Percentiles rank a stretch among this genome's conserved stretches.
Evolutionary conservation across 2,888 invertebrate genomes (phyloP).

Genomic region (Scaptomyza polygonia): DNA sequence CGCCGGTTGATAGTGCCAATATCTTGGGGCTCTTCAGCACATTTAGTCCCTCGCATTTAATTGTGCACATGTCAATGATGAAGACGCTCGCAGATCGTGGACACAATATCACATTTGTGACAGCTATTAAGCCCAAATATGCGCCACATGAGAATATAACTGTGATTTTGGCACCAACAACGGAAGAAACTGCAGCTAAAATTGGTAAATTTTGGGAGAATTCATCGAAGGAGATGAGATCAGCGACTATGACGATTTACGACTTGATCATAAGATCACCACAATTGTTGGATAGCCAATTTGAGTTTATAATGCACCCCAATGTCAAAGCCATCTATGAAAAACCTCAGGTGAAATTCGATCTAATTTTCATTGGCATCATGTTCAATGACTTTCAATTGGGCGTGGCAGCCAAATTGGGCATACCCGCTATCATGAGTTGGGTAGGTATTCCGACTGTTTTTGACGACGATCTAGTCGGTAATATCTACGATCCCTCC

Average conservation of each 20-base stretch:
- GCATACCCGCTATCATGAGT: slow-evolving; percentile 76
- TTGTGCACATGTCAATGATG: slow-evolving; percentile 76
- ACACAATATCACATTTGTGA: slow-evolving; percentile 79
- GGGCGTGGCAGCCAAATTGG: slow-evolving; percentile 81
- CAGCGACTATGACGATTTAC: slow-evolving; percentile 2
- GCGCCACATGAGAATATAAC: slow-evolving; percentile 65
- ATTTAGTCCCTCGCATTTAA: slow-evolving; percentile 77
- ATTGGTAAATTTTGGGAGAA: slow-evolving; percentile 21
- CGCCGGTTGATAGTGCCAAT: slow-evolving; percentile 50
- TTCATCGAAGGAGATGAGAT: slow-evolving; percentile 35
- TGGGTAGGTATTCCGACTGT: slow-evolving; percentile 66
- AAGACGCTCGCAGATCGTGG: slow-evolving; percentile 74
- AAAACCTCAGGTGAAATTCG: slow-evolving; percentile 63
- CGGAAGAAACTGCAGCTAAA: slow-evolving; percentile 10
- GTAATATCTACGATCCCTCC: slow-evolving; percentile 71
- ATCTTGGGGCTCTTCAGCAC: slow-evolving; percentile 79
- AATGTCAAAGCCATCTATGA: slow-evolving; percentile 71
- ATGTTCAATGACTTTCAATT: slow-evolving; percentile 79
- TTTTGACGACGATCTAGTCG: slow-evolving; percentile 60
- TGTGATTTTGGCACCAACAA: slow-evolving; percentile 61
- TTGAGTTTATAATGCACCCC: slow-evolving; percentile 61
- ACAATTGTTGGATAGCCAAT: slow-evolving; percentile 53
- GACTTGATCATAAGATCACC: not conserved
- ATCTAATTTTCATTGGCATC: slow-evolving; percentile 79
- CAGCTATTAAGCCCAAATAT: slow-evolving; percentile 55